phyloP scores from a whole-genome alignment of 2,797 vertebrate species.

The Siniperca scherzeri region DNA sequence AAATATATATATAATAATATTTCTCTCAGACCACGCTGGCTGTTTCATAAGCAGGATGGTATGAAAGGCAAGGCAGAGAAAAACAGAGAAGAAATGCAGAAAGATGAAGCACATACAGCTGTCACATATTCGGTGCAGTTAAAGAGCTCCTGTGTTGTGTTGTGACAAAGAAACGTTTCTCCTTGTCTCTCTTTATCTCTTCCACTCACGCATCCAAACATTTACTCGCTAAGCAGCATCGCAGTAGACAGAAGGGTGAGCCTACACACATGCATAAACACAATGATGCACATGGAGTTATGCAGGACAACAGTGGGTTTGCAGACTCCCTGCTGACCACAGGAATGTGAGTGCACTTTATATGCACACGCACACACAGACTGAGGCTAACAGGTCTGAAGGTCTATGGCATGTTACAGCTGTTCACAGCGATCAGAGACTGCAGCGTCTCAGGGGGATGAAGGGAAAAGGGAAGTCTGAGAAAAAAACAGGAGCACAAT shows the following conservation, averaged over 20 bases:
- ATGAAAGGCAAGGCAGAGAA: constrained; percentile 10
- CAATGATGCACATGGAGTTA: constrained; percentile 35
- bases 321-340: constrained; percentile 72
- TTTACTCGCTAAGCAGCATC: constrained; percentile 20
- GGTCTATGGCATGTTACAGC: constrained; percentile 63
- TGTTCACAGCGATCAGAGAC: constrained; percentile 68
- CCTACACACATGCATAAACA: constrained; percentile 48
- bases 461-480: constrained; percentile 13
- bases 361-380: constrained; percentile 30
- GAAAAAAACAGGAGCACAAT: constrained; percentile 25
- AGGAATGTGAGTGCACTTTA: constrained; percentile 70
- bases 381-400: constrained; percentile 58
- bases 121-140: constrained; percentile 20
- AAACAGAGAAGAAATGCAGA: constrained; percentile 6
- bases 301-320: constrained; percentile 60
- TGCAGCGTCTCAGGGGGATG: constrained; percentile 50
- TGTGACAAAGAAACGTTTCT: constrained; percentile 60
- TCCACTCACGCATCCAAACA: constrained; percentile 57
- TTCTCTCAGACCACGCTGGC: constrained; percentile 52
- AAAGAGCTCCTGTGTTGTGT: constrained; percentile 45
- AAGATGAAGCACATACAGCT: constrained; percentile 23
- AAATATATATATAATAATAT: constrained; percentile 18
- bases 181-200: neutral
- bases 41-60: constrained; percentile 14
- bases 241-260: constrained; percentile 1